phyloP scores from a whole-genome alignment of 2,797 vertebrate genomes.

The Emydoidea blandingii region DNA sequence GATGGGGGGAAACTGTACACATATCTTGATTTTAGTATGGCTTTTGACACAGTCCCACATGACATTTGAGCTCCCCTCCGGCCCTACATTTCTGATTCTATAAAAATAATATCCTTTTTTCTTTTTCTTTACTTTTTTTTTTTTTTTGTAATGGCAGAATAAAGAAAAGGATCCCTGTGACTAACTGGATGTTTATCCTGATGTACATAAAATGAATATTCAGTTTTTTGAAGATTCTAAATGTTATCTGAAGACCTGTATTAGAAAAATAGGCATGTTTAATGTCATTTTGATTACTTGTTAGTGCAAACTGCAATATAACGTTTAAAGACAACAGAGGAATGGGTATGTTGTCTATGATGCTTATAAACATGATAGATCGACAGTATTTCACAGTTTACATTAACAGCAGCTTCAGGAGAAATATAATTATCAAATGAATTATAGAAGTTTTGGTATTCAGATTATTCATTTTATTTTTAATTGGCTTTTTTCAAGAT shows the following conservation, averaged over 20 bases:
- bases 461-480: constrained; percentile 76
- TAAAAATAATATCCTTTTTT: not conserved
- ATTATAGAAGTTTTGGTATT: constrained; percentile 67
- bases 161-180: not conserved
- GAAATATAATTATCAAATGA: constrained; percentile 79
- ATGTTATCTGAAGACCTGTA: constrained; percentile 32
- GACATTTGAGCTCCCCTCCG: not conserved
- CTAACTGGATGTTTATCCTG: constrained; percentile 48
- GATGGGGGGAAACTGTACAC: not conserved
- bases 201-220: constrained; percentile 36
- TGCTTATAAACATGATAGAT: constrained; percentile 67
- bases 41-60: not conserved
- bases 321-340: constrained; percentile 58
- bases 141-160: not conserved
- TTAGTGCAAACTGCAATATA: constrained; percentile 69
- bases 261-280: constrained; percentile 60
- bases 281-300: constrained; percentile 67
- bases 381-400: constrained; percentile 75
- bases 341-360: constrained; percentile 52
- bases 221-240: constrained; percentile 46
- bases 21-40: not conserved
- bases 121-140: not conserved
- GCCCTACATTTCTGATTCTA: not conserved
- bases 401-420: constrained; percentile 77
- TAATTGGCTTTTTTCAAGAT: constrained; percentile 75